Conservation (phyloP, 2,888 invertebrate genomes). For the Plutella xylostella region DNA sequence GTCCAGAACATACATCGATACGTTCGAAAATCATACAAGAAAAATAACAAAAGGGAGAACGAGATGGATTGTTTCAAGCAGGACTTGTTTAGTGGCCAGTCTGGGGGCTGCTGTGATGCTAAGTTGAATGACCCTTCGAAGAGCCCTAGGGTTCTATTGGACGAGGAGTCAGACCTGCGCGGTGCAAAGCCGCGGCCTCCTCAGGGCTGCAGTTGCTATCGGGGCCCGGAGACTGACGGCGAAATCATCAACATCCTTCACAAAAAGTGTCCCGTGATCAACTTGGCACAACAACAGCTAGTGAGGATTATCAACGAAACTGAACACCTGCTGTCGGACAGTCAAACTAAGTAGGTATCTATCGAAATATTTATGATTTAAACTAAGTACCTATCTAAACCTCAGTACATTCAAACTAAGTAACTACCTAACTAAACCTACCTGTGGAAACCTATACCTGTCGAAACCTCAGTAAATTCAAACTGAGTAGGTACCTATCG, state of each 20-base stretch:
- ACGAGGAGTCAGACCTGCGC: constrained; percentile 23
- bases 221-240: constrained; percentile 37
- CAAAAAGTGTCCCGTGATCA: constrained; percentile 55
- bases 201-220: constrained; percentile 32
- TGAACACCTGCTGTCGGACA: constrained; percentile 40
- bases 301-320: constrained; percentile 47
- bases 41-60: constrained; percentile 28
- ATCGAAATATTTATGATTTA: not conserved
- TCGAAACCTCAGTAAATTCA: not conserved
- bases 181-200: constrained; percentile 6
- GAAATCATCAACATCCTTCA: constrained; percentile 50
- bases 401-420: not conserved
- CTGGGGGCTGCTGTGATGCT: no score
- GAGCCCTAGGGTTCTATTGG: no score
- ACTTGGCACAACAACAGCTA: constrained; percentile 49
- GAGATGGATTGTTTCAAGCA: constrained; percentile 23
- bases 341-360: constrained; percentile 21
- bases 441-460: not conserved
- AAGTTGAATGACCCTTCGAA: no score
- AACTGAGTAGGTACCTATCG: not conserved
- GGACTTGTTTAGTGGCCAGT: no score
- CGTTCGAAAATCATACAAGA: constrained; percentile 46
- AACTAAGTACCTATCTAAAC: not conserved
- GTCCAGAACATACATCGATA: constrained; percentile 48
- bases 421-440: not conserved